Conservation (phyloP, 2,888 invertebrate species). For the Clunio marinus region DNA sequence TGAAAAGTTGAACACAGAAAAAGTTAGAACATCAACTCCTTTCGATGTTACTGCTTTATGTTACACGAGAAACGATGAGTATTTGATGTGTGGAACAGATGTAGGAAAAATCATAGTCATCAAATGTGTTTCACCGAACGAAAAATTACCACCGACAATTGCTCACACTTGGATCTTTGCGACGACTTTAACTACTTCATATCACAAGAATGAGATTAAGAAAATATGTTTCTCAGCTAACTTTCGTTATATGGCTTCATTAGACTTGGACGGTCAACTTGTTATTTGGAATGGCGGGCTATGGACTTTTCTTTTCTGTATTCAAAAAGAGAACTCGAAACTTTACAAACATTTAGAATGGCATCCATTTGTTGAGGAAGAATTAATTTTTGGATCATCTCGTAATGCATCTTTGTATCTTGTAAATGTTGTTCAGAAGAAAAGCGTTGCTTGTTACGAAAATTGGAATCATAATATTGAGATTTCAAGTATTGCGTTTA, state of each 20-base stretch:
- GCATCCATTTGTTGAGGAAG: slow-evolving; percentile 30
- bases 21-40: not conserved
- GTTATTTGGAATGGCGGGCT: slow-evolving; percentile 27
- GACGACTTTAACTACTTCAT: not conserved
- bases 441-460: slow-evolving; percentile 10
- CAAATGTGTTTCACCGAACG: not conserved
- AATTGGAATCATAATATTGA: slow-evolving; percentile 13
- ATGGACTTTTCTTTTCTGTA: not conserved
- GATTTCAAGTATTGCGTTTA: slow-evolving; percentile 22
- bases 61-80: slow-evolving; percentile 3
- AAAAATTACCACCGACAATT: not conserved
- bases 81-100: slow-evolving; percentile 11
- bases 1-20: slow-evolving; percentile 12
- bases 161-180: not conserved
- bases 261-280: slow-evolving; percentile 5
- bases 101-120: slow-evolving; percentile 8
- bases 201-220: not conserved
- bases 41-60: slow-evolving; percentile 24
- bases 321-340: not conserved
- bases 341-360: slow-evolving; percentile 12
- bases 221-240: slow-evolving; percentile 11
- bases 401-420: slow-evolving; percentile 6
- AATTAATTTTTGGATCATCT: not conserved
- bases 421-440: slow-evolving; percentile 7
- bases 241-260: slow-evolving; percentile 7